These are phyloP conservation scores for Macrophya annulata DNA, from an alignment of 2,888 invertebrate genomes.

Conservation along the genomic window DNA sequence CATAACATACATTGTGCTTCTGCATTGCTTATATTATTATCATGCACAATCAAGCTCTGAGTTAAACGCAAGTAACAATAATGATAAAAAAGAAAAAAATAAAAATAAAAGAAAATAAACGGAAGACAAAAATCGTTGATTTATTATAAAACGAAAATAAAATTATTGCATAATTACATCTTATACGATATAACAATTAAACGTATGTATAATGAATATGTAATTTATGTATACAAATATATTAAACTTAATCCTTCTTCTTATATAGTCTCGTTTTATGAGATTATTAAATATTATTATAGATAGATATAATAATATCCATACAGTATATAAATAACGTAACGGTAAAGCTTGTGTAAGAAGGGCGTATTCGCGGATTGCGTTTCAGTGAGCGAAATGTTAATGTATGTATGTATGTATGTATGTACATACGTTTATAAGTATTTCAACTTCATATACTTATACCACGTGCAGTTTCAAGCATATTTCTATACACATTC, in stretches of 20 bases:
- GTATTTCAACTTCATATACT: background rate
- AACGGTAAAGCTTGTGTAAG: conserved; percentile 71
- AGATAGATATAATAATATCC: background rate
- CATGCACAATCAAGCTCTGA: background rate
- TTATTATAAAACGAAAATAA: too few relatives aligned
- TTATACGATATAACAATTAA: too few relatives aligned
- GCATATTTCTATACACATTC: background rate
- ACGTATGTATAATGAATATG: background rate
- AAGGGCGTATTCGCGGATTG: conserved; percentile 55
- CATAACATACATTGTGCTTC: conserved; percentile 15
- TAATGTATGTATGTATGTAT: background rate
- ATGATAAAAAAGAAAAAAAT: background rate
- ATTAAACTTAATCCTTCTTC: background rate
- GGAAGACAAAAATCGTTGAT: too few relatives aligned
- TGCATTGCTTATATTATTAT: background rate
- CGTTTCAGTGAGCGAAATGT: background rate
- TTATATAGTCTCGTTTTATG: background rate
- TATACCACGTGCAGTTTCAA: background rate
- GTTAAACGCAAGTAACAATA: background rate
- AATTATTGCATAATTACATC: too few relatives aligned
- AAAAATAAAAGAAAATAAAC: too few relatives aligned
- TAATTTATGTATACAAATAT: background rate
- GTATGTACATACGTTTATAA: background rate
- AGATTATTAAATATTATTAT: background rate
- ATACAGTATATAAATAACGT: conserved; percentile 69